These are phyloP conservation scores for Margaritifera margaritifera DNA, from an alignment of 2,888 invertebrate species.

Conservation along the genomic window DNA sequence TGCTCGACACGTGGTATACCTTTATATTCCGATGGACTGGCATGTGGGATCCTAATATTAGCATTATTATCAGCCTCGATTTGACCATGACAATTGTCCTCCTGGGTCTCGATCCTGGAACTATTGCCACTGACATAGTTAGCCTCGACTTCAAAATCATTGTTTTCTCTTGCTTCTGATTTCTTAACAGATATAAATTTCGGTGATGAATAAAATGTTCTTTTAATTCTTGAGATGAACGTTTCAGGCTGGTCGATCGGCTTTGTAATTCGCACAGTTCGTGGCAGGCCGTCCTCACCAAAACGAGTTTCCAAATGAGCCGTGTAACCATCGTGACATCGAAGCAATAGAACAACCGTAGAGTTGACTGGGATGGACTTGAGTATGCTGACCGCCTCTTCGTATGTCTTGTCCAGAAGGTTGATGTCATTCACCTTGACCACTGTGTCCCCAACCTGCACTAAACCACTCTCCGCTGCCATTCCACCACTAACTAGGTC, in stretches of 20 bases:
- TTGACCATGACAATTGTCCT: no score
- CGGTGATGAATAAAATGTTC: conserved; percentile 38
- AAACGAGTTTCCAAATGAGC: conserved; percentile 67
- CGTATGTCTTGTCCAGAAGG: conserved; percentile 62
- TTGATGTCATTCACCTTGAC: conserved; percentile 65
- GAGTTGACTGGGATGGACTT: conserved; percentile 55
- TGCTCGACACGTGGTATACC: no score
- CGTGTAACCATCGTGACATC: conserved; percentile 65
- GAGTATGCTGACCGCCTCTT: conserved; percentile 56
- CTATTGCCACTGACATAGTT: no score
- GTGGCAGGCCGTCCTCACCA: conserved; percentile 60
- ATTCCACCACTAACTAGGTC: conserved; percentile 65
- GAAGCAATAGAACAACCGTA: conserved; percentile 60
- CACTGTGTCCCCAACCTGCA: conserved; percentile 67
- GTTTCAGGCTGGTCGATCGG: conserved; percentile 50
- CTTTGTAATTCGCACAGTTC: conserved; percentile 63
- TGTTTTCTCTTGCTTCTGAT: no score
- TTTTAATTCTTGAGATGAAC: conserved; percentile 50
- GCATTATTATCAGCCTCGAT: no score
- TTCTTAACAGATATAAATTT: conserved; percentile 14
- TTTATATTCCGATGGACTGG: no score
- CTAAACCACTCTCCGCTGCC: conserved; percentile 66
- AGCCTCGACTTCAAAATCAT: no score
- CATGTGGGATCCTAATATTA: no score
- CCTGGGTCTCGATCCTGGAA: no score